Percentiles rank a stretch among this genome's conserved stretches.
These are phyloP conservation scores for Mirounga angustirostris DNA, from an alignment of 2,113 vertebrate species.

Conservation along the genomic window DNA sequence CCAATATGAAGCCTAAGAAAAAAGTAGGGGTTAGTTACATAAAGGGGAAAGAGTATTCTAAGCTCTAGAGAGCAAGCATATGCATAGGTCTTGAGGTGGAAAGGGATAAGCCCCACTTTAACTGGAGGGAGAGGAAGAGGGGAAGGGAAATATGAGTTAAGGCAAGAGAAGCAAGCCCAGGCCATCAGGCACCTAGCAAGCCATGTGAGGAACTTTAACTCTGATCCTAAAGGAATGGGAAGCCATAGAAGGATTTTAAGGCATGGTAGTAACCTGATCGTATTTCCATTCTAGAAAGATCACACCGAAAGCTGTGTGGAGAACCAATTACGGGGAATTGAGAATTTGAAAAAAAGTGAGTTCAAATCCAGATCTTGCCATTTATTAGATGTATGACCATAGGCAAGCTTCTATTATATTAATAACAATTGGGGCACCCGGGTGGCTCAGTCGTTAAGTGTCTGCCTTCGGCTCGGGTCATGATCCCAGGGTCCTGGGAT, in stretches of 20 bases:
- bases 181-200: not conserved
- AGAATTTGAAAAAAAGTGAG: not conserved
- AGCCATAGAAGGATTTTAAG: conserved; percentile 8
- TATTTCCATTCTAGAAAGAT: conserved; percentile 52
- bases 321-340: not conserved
- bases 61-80: not conserved
- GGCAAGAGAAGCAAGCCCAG: not conserved
- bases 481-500: too few species aligned
- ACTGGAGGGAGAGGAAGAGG: not conserved
- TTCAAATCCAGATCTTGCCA: conserved; percentile 21
- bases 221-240: conserved; percentile 6
- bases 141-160: not conserved
- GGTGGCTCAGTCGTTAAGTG: too few species aligned
- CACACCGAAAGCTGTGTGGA: not conserved
- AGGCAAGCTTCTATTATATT: not conserved
- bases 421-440: not conserved
- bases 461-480: too few species aligned
- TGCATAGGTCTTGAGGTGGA: not conserved
- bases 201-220: not conserved
- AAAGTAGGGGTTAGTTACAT: not conserved
- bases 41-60: not conserved
- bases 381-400: not conserved
- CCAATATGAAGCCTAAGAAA: conserved; percentile 45
- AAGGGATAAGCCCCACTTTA: not conserved
- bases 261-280: not conserved